Evolutionary conservation across 2,113 vertebrate species (phyloP), one percentile per base, ranked within the genome.

Genomic region (Nansenia antarctica): DNA sequence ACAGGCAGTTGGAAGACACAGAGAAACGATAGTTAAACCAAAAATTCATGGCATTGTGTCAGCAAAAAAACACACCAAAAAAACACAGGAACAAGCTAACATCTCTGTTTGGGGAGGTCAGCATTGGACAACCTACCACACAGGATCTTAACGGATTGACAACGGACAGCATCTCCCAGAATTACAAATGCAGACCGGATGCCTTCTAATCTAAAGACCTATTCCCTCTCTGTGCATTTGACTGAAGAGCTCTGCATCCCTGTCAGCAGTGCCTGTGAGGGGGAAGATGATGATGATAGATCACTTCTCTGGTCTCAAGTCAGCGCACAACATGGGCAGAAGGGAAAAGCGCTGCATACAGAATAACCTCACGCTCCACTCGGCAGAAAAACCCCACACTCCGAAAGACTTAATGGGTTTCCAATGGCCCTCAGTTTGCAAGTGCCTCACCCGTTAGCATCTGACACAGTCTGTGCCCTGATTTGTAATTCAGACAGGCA

Each of bases 261-360:
- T 26, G 59, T 53, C 68, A 57, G 49, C 30, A 9, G 32, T 20
- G 54, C 30, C 66, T 30, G 37, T 24, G 3, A n/a, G n/a, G 24
- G 29, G 11, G 12, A 35, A 69, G n/a, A n/a, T n/a, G n/a, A n/a
- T 71, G 64, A 76, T 35, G 58, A 60, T 2, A 11, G 71, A 80
- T 67, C 75, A 77, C 35, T 59, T 45, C 18, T 39, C 49, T 20
- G 20, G 49, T n/a, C n/a, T n/a, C n/a, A n/a, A n/a, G n/a, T n/a
- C n/a, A n/a, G n/a, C n/a, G 49, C 69, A 31, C 52, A 49, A 60
- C 29, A 2, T 27, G 14, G 53, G 32, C 72, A 67, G 57, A 14
- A 57, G 9, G 14, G 24, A 11, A 72, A 57, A 1, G 62, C 29
- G 31, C 35, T 3, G 47, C 71, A 65, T 58, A 55, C 47, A 45